Base-by-base conservation (phyloP, 1,140 invertebrate species). In the Heliconius hewitsoni region DNA sequence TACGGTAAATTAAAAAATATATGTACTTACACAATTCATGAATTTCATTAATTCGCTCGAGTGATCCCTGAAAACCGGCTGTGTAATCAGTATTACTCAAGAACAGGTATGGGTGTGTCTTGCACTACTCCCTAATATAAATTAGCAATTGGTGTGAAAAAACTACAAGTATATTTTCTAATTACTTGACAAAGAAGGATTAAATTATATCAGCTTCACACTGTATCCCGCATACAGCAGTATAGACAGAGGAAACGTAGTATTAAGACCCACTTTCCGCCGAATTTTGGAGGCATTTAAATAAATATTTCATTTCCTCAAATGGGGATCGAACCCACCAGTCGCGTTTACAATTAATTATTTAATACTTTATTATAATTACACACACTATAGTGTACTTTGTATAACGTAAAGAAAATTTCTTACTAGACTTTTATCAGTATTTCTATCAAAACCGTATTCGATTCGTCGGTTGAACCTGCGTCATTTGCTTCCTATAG, bases 61-160 rank as follows among this genome's bases (percentile, higher is more conserved):
- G 37, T 50, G 73, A 80, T 71, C 78, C 50, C 78, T 73, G 50
- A 76, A 76, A 80, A 80, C 78, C 52, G 78, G 78, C 50, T 39
- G 46, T 57, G 78, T 80, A 80, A 80, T 79, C 39, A 80, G 70
- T 52, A n/a, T 80, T 75, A 39, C 74, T 18, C 37, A 75, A 75
- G 50, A 76, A 75, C 66, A 76, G 66, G 78, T 76, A 76, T 71
- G 70, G 78, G 78, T 74, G 78, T 80, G 78, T 70, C 60, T 80
- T 76, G 50, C 78, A 76, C 78, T 34, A 39, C 52, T 66, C 23
- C 66, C 50, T 80, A 73, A 50, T 80, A 80, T 60, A 34, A 73
- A 70, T 71, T n/a, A 76, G 71, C 60, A 60, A 18, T 16, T 30
- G 13, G 3, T 27, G 1, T 30, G 23, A 60, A 11, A 60, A 60